These are phyloP conservation scores for Pantherophis vulpinus DNA, from an alignment of 2,797 vertebrate genomes.

Conservation along the genomic window DNA sequence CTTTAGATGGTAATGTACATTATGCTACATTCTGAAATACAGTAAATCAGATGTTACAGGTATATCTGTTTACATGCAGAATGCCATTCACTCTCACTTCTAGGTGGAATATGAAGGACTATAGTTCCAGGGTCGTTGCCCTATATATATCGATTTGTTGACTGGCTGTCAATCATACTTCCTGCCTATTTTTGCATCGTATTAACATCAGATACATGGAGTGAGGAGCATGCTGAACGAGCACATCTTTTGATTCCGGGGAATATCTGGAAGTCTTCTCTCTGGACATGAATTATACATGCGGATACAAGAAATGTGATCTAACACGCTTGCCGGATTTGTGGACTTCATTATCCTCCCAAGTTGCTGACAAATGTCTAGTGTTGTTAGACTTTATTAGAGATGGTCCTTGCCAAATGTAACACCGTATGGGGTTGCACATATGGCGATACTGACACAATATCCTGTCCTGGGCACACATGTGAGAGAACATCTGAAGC, in stretches of 20 bases:
- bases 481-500: conserved; percentile 22
- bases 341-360: neutral
- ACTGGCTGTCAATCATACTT: neutral
- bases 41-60: neutral
- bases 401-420: neutral
- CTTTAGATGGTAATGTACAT: neutral
- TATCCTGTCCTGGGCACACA: conserved; percentile 12
- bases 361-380: neutral
- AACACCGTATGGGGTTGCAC: neutral
- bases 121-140: neutral
- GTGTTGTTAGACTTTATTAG: neutral
- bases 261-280: neutral
- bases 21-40: neutral
- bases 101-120: neutral
- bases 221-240: neutral
- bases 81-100: neutral
- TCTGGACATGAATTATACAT: neutral
- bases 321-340: neutral
- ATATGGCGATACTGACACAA: conserved; percentile 13
- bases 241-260: neutral
- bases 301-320: neutral
- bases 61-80: neutral
- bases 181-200: neutral
- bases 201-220: neutral
- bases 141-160: neutral